Base-by-base conservation (phyloP, 30 jellyfish, hydroid and myxozoan species). In the Aurelia coerulea region DNA sequence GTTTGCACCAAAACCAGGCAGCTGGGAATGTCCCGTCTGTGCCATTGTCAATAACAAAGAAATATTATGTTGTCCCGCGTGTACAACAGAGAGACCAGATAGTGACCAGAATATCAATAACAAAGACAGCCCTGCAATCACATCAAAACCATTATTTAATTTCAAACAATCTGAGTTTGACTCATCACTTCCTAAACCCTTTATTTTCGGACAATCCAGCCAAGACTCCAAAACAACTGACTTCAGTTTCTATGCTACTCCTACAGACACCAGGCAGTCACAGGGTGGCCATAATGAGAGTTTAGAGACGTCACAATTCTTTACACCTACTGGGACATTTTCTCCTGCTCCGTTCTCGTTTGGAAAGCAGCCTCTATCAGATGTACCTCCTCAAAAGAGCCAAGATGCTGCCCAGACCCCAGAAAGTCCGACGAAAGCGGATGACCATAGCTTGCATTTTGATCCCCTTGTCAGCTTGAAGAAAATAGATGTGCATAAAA, bases 391-490 rank as follows among this genome's bases (percentile, higher is more conserved):
- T 5, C 16, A 53, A 12, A 42, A 32, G 13, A 76, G 9, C 6
- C 18, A 73, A 71, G 34, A 35, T 16, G 66, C 73, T 35, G 90
- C 95, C 19, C 33, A 35, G 18, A 64, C 65, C 19, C 80, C 85
- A 1, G 95, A 86, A 18, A 76, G 89, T 76, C 87, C 88, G 33
- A 4, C 78, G 41, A 81, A 81, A 58, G 95, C 18, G 37, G 90
- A 76, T 19, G 92, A 73, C n/a, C 74, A 68, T 19, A 71, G 88
- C 23, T 62, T 72, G 23, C 71, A 29, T 18, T 86, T 79, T 35
- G 34, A 73, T 10, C 95, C 95, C 2, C 58, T 86, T 64, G 89
- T 86, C 53, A 68, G 66, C 32, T 53, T 86, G 37, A 54, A 64
- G 42, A 63, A 68, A 66, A 52, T 68, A 8, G 78, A 49, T 1